These are phyloP conservation scores for Loriculus beryllinus DNA, from an alignment of 2,797 vertebrate genomes.

Conservation along the genomic window DNA sequence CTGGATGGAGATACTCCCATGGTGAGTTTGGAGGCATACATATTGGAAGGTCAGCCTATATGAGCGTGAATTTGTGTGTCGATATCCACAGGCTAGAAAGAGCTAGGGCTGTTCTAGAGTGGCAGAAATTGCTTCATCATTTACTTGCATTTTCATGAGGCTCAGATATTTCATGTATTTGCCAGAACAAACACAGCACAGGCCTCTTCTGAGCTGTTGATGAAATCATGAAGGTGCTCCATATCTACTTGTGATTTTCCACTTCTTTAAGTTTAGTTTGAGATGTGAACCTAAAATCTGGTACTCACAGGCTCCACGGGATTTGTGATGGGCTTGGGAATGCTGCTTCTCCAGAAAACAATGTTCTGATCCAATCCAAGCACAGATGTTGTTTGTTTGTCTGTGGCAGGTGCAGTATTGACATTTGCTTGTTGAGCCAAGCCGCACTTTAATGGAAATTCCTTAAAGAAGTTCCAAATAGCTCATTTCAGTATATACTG, in stretches of 20 bases:
- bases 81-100: not conserved
- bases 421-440: not conserved
- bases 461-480: not conserved
- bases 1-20: not conserved
- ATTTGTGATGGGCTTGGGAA: not conserved
- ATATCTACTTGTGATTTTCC: not conserved
- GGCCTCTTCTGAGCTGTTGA: not conserved
- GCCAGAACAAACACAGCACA: not conserved
- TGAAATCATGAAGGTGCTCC: not conserved
- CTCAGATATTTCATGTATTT: not conserved
- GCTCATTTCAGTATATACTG: not conserved
- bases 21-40: not conserved
- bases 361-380: not conserved
- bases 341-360: not conserved
- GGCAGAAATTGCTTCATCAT: not conserved
- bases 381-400: not conserved
- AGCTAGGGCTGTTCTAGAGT: not conserved
- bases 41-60: not conserved
- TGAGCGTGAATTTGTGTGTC: not conserved
- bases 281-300: not conserved
- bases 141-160: conserved; percentile 1
- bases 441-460: not conserved
- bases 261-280: not conserved
- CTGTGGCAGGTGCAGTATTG: not conserved
- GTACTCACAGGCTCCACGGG: not conserved